These are phyloP conservation scores for rat (Rattus norvegicus) DNA, from an alignment of 2,113 vertebrate species.

Conservation along the genomic window DNA sequence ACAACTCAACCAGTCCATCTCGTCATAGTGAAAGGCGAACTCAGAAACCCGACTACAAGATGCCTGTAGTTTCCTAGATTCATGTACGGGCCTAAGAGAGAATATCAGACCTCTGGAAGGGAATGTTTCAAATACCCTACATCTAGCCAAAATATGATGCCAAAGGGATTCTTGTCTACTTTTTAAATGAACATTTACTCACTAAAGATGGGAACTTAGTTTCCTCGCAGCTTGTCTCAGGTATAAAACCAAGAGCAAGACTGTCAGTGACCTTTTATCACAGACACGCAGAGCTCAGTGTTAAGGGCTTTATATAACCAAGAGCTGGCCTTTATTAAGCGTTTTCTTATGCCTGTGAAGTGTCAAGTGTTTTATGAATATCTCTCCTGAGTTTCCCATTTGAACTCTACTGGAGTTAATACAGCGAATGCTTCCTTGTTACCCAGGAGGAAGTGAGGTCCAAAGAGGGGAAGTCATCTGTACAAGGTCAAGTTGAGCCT, in stretches of 20 bases:
- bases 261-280: background rate
- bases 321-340: background rate
- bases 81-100: background rate
- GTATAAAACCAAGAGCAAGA: background rate
- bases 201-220: background rate
- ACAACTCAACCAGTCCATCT: background rate
- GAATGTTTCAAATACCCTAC: background rate
- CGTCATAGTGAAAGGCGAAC: background rate
- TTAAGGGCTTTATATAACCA: background rate
- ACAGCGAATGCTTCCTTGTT: background rate
- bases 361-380: background rate
- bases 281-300: background rate
- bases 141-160: background rate
- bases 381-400: background rate
- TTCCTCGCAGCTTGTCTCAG: background rate
- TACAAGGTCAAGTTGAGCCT: conserved; percentile 31
- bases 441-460: conserved; percentile 13
- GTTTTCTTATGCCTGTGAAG: background rate
- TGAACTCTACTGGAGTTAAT: background rate
- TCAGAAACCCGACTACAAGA: background rate
- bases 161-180: background rate
- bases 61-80: background rate
- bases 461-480: background rate
- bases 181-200: background rate
- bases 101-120: background rate